Percentiles rank a stretch among this genome's conserved stretches.
These are phyloP conservation scores for Sebastes trivittatus DNA, from an alignment of 2,797 vertebrate species.

Conservation along the genomic window DNA sequence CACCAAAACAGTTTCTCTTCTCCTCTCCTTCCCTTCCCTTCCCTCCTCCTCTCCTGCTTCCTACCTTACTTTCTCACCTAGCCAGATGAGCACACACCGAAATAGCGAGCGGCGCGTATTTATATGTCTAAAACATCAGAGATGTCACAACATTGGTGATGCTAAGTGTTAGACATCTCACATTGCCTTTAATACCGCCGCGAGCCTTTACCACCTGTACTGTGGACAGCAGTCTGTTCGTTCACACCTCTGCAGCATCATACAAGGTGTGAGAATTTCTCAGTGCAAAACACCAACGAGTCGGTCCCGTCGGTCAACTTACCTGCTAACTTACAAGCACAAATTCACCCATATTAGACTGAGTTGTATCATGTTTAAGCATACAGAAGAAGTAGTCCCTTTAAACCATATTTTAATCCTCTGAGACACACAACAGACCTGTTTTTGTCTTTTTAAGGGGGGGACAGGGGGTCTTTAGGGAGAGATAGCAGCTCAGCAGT, in stretches of 20 bases:
- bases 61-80: conserved; percentile 53
- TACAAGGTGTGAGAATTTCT: conserved; percentile 55
- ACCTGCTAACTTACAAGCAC: conserved; percentile 44
- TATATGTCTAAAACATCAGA: conserved; percentile 52
- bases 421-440: too few species aligned
- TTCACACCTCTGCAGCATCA: conserved; percentile 65
- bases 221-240: conserved; percentile 69
- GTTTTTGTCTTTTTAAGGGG: too few species aligned
- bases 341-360: background rate
- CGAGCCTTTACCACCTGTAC: conserved; percentile 34
- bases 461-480: too few species aligned
- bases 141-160: conserved; percentile 66
- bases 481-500: too few species aligned
- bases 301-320: conserved; percentile 42
- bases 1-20: conserved; percentile 31
- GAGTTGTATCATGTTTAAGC: background rate
- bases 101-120: conserved; percentile 56
- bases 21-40: conserved; percentile 5
- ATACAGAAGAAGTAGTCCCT: background rate
- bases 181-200: conserved; percentile 43
- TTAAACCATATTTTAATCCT: background rate
- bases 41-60: background rate
- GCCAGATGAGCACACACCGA: conserved; percentile 54
- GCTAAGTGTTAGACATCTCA: conserved; percentile 70
- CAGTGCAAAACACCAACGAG: conserved; percentile 32